phyloP scores from a whole-genome alignment of 2,888 invertebrate species.

The Papilio protenor region DNA sequence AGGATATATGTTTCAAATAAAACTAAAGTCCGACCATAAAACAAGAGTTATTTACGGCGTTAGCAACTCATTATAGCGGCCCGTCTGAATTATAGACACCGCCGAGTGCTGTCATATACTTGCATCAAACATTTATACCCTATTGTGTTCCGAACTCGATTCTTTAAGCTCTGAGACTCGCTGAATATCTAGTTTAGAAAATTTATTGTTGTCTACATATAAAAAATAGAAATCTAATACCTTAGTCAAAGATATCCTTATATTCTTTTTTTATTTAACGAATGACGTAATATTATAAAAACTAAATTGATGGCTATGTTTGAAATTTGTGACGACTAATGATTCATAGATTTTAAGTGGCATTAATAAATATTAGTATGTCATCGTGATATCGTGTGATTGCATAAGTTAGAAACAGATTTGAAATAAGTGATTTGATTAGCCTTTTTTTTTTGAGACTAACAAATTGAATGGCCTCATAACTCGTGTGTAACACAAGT shows the following conservation, averaged over 20 bases:
- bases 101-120: conserved; percentile 8
- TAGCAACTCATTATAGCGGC: conserved; percentile 39
- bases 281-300: neutral
- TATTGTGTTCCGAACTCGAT: conserved; percentile 35
- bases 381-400: neutral
- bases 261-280: neutral
- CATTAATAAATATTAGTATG: neutral
- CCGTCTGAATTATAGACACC: conserved; percentile 36
- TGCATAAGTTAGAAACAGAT: neutral
- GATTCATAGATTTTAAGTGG: conserved; percentile 3
- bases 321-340: neutral
- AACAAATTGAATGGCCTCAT: conserved; percentile 28
- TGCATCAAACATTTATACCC: conserved; percentile 19
- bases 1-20: conserved; percentile 41
- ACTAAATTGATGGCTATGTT: neutral
- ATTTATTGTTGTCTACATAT: conserved; percentile 11
- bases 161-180: neutral
- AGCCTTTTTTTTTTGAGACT: neutral
- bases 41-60: conserved; percentile 42
- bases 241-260: neutral
- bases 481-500: conserved; percentile 35
- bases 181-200: conserved; percentile 17
- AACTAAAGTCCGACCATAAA: conserved; percentile 37
- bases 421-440: neutral
- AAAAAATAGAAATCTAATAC: conserved; percentile 6